Conservation (phyloP, 2,888 invertebrate genomes). For the Cyrtodaria siliqua region DNA sequence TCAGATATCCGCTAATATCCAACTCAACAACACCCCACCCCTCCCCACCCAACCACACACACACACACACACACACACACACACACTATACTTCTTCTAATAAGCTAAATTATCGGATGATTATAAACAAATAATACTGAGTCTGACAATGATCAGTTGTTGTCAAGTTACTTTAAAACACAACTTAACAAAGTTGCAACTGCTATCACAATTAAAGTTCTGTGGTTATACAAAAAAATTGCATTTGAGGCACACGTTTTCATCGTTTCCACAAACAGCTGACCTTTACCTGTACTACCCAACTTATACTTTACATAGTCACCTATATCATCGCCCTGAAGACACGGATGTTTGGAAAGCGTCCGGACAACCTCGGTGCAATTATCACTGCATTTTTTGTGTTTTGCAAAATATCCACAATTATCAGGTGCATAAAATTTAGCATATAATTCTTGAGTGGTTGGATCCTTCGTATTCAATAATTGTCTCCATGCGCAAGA, state of each 20-base stretch:
- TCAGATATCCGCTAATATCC: too few relatives aligned
- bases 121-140: too few relatives aligned
- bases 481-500: constrained; percentile 63
- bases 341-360: constrained; percentile 57
- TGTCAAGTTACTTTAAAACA: too few relatives aligned
- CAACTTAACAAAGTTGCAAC: too few relatives aligned
- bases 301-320: constrained; percentile 54
- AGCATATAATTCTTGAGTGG: constrained; percentile 8
- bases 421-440: constrained; percentile 26
- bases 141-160: too few relatives aligned
- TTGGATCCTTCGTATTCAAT: constrained; percentile 20
- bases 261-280: constrained; percentile 17
- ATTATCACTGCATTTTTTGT: constrained; percentile 34
- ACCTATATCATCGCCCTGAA: constrained; percentile 66
- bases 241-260: constrained; percentile 14
- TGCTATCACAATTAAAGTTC: neutral
- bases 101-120: too few relatives aligned
- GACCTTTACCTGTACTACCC: neutral
- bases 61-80: too few relatives aligned
- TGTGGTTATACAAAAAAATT: neutral
- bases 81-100: too few relatives aligned
- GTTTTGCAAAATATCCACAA: constrained; percentile 38
- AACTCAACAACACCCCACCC: too few relatives aligned
- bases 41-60: too few relatives aligned
- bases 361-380: constrained; percentile 58